phyloP scores from a whole-genome alignment of 2,888 invertebrate genomes.

The Drosophila neotestacea region DNA sequence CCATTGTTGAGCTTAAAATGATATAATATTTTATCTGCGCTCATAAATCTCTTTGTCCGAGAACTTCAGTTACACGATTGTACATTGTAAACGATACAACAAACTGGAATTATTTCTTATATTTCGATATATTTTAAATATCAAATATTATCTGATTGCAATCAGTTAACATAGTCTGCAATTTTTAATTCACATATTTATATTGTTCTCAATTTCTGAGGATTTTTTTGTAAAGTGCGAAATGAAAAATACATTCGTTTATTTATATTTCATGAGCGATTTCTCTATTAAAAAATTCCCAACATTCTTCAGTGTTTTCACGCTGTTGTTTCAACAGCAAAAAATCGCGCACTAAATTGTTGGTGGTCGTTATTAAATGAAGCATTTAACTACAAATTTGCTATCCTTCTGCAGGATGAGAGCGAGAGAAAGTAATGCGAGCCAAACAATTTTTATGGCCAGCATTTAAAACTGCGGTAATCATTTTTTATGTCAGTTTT shows the following conservation, averaged over 20 bases:
- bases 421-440: not conserved
- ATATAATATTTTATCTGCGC: not conserved
- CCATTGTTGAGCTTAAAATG: not conserved
- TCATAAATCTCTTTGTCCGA: not conserved
- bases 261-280: conserved; percentile 26
- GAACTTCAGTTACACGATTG: not conserved
- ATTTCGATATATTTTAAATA: not conserved
- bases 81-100: not conserved
- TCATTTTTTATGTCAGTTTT: conserved; percentile 16
- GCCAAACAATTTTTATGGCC: conserved; percentile 34
- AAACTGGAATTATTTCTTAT: not conserved
- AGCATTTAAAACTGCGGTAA: conserved; percentile 50
- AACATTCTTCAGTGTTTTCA: not conserved
- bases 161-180: not conserved
- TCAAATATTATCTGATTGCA: not conserved
- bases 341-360: conserved; percentile 32
- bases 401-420: not conserved
- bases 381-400: conserved; percentile 24
- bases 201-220: not conserved
- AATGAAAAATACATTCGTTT: conserved; percentile 8
- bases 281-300: conserved; percentile 34
- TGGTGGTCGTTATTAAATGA: conserved; percentile 33
- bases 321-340: conserved; percentile 1
- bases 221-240: not conserved
- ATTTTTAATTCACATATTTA: not conserved